A percentile compares a stretch with the other conserved stretches of the same genome.
These are phyloP conservation scores for Porphyrio hochstetteri DNA, from an alignment of 2,113 vertebrate genomes.

Conservation along the genomic window DNA sequence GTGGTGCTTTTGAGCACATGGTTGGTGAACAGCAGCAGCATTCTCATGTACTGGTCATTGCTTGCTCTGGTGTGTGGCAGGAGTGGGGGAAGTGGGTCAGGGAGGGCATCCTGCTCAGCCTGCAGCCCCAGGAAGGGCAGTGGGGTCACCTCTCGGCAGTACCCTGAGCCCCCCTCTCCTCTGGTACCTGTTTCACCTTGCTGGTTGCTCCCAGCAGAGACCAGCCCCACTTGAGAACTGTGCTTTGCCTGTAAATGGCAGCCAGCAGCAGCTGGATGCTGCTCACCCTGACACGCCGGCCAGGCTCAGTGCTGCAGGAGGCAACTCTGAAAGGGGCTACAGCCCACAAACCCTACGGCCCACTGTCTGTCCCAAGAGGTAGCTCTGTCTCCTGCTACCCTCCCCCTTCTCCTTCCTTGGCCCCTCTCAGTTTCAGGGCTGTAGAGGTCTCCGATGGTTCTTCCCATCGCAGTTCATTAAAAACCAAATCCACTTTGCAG, in stretches of 20 bases:
- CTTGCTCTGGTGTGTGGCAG: rapidly evolving
- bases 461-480: neutral
- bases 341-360: rapidly evolving
- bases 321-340: neutral
- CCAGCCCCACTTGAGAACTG: rapidly evolving
- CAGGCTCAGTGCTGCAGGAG: rapidly evolving
- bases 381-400: neutral
- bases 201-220: neutral
- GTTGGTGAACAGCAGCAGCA: rapidly evolving
- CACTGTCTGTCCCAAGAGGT: neutral
- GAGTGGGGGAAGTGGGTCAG: neutral
- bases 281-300: neutral
- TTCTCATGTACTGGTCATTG: rapidly evolving
- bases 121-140: rapidly evolving
- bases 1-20: rapidly evolving
- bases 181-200: rapidly evolving
- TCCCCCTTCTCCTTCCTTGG: neutral
- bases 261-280: neutral
- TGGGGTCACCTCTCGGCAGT: rapidly evolving
- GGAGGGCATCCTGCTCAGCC: neutral
- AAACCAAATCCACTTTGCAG: neutral
- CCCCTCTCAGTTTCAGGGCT: neutral
- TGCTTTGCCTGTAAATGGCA: neutral
- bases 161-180: rapidly evolving
- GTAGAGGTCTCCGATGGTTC: neutral